These are phyloP conservation scores for Netelia melanura DNA, from an alignment of 2,888 invertebrate genomes.

Conservation along the genomic window DNA sequence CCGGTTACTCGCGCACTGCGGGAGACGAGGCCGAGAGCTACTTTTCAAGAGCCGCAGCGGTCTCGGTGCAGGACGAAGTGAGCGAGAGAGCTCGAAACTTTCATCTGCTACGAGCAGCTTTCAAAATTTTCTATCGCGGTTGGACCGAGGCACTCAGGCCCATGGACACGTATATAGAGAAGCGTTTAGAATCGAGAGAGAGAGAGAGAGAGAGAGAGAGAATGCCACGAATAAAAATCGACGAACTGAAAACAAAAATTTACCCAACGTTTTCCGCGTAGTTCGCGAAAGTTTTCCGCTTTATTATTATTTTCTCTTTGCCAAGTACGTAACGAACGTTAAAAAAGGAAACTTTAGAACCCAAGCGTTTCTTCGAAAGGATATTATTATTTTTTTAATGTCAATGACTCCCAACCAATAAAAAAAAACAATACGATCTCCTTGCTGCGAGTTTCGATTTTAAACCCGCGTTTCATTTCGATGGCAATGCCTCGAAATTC, in stretches of 20 bases:
- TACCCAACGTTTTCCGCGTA: slow-evolving; percentile 21
- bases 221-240: slow-evolving; percentile 18
- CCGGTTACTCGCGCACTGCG: slow-evolving; percentile 15
- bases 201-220: neutral
- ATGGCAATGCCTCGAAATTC: too few species aligned
- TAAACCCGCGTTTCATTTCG: too few species aligned
- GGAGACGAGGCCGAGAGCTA: slow-evolving; percentile 48
- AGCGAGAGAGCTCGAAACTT: slow-evolving; percentile 36
- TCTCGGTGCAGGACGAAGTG: slow-evolving; percentile 22
- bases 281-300: slow-evolving; percentile 41
- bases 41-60: slow-evolving; percentile 57
- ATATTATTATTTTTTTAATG: neutral
- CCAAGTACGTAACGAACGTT: neutral
- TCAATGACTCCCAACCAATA: too few species aligned
- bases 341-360: neutral
- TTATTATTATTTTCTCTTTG: neutral
- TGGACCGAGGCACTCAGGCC: neutral
- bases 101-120: slow-evolving; percentile 39
- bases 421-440: too few species aligned
- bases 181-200: slow-evolving; percentile 7
- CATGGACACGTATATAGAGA: slow-evolving; percentile 1
- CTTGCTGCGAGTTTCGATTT: too few species aligned
- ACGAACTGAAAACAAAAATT: slow-evolving; percentile 28
- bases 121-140: slow-evolving; percentile 37
- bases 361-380: neutral